Evolutionary conservation across 37 sponge, comb jelly and placozoan genomes (phyloP), one percentile per base, ranked within the genome.

Genomic region (Axinella damicornis): DNA sequence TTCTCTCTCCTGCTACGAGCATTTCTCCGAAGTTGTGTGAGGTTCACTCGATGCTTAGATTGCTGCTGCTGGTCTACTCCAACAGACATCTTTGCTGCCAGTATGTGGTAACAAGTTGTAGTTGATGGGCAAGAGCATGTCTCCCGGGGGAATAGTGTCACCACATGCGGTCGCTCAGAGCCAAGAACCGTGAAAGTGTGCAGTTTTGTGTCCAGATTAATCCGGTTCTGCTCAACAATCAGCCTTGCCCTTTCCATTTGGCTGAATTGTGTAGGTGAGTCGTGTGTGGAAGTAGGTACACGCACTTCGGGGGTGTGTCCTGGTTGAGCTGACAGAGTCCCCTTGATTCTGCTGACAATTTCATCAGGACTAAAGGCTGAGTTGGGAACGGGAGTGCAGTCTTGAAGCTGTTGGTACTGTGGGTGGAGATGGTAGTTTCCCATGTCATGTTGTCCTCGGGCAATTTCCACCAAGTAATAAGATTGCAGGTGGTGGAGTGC

Each of bases 111-210:
- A 53, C 90, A 90, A 21, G 40, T 21, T n/a, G 35, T 12, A 27
- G 74, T 84, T 19, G 85, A 79, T 20, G 90, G 85, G 59, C 90
- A 90, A 15, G 81, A 68, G 69, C 90, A 90, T 35, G 74, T 58
- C 78, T 90, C 90, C 22, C 30, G 72, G 14, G 90, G 85, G 27
- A 90, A 79, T 16, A 84, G 69, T 60, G 54, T 57, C 17, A 88
- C 81, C 34, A 57, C 85, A 84, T 84, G 77, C 9, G 79, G 69
- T 21, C 57, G 58, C 11, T 75, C 84, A 24, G 66, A 62, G 27
- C 75, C 84, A 27, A 63, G 12, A 38, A 83, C 75, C 19, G 75
- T 73, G 37, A 74, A 83, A 6, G 74, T 65, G 46, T 46, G 46
- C 6, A 46, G 46, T 46, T 46, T 46, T 46, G 46, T 46, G 46